phyloP scores from a whole-genome alignment of 2,888 invertebrate species.

The Orthonychiurus folsomi region DNA sequence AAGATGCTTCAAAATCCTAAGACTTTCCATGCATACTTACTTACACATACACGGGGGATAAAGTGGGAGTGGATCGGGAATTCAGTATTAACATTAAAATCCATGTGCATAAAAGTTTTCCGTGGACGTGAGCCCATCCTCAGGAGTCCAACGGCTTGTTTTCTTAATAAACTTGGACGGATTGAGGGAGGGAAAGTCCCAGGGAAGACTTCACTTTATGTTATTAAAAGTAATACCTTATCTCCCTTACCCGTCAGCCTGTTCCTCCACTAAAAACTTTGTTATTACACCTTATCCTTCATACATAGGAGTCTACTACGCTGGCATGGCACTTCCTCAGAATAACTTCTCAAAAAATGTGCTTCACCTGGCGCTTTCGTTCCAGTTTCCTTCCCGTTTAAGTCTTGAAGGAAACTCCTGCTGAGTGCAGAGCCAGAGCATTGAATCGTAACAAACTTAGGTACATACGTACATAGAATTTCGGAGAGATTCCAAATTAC shows the following conservation, averaged over 20 bases:
- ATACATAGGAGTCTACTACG: too few relatives aligned
- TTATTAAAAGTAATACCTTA: background rate
- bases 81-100: background rate
- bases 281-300: background rate
- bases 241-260: background rate
- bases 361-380: background rate
- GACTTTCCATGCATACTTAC: too few relatives aligned
- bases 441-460: background rate
- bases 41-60: too few relatives aligned
- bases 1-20: too few relatives aligned
- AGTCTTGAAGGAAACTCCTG: too few relatives aligned
- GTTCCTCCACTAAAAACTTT: background rate
- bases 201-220: background rate
- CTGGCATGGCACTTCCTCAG: too few relatives aligned
- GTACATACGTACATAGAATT: too few relatives aligned
- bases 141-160: background rate
- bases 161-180: constrained; percentile 1
- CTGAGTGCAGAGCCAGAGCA: background rate
- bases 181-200: too few relatives aligned
- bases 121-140: background rate
- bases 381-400: background rate
- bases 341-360: background rate
- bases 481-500: background rate
- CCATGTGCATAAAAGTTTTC: background rate
- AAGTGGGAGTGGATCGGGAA: too few relatives aligned